Conservation (phyloP, 2,113 vertebrate species). For the Muscicapa adusta region DNA sequence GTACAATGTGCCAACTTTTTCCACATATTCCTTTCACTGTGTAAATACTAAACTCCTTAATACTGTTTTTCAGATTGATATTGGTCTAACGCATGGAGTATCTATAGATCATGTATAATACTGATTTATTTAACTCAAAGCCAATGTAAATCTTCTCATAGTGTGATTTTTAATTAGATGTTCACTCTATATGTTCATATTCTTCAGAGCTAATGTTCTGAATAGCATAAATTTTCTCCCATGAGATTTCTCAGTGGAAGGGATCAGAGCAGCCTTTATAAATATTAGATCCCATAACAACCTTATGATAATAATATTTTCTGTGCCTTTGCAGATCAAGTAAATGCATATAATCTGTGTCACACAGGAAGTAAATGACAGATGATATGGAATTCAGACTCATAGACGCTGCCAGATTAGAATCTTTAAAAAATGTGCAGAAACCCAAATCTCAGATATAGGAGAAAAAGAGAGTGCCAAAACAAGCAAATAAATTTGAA, state of each 20-base stretch:
- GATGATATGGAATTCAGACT: not conserved
- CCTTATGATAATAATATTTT: not conserved
- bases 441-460: not conserved
- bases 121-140: not conserved
- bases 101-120: not conserved
- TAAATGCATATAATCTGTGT: not conserved
- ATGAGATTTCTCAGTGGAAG: not conserved
- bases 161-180: not conserved
- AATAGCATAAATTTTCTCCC: not conserved
- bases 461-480: not conserved
- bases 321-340: not conserved
- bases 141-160: not conserved
- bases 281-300: not conserved
- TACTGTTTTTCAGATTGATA: not conserved
- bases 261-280: not conserved
- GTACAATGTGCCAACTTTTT: not conserved
- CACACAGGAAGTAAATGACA: not conserved
- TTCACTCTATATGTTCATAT: not conserved
- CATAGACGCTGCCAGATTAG: not conserved
- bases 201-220: not conserved
- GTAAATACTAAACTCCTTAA: not conserved
- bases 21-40: not conserved
- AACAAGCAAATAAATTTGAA: constrained; percentile 17
- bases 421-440: constrained; percentile 8
- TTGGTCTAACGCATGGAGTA: not conserved